These are phyloP conservation scores for Coelinius sp. DNA, from an alignment of 2,888 invertebrate species.

Conservation along the genomic window DNA sequence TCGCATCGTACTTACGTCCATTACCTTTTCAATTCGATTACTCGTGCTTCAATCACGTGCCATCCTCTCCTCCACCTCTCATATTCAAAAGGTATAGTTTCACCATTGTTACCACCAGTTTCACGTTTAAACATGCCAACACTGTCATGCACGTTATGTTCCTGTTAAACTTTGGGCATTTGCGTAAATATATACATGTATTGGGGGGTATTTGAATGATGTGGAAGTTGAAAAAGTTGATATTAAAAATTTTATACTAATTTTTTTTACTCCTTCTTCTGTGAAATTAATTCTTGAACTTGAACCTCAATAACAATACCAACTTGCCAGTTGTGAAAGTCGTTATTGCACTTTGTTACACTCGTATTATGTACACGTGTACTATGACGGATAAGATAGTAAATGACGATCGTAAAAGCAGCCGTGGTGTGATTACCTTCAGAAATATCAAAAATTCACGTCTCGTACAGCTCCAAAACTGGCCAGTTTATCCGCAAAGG, in stretches of 20 bases:
- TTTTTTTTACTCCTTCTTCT: too few relatives aligned
- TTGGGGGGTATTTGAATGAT: background rate
- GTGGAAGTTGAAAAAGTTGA: background rate
- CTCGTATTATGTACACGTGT: conserved; percentile 22
- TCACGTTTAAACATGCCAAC: background rate
- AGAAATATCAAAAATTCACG: conserved; percentile 28
- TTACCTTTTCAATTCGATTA: conserved; percentile 52
- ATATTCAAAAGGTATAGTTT: background rate
- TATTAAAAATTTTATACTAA: background rate
- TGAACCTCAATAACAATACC: background rate
- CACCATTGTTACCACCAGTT: conserved; percentile 4
- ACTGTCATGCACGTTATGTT: background rate
- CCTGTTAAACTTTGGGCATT: background rate
- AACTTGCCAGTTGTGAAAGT: background rate
- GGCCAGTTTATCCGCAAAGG: conserved; percentile 28
- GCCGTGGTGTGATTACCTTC: conserved; percentile 33
- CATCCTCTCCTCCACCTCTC: conserved; percentile 6
- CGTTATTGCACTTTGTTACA: background rate
- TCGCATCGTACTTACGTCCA: conserved; percentile 49
- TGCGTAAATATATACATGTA: background rate
- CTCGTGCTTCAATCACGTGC: conserved; percentile 48
- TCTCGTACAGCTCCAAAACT: conserved; percentile 21
- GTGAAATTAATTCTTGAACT: too few relatives aligned
- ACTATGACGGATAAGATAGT: conserved; percentile 31
- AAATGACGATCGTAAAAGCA: conserved; percentile 32